A percentile compares a stretch with the other conserved stretches of the same genome.
Evolutionary conservation across 1,140 invertebrate genomes (phyloP).

Genomic region (Leptopilina clavipes): DNA sequence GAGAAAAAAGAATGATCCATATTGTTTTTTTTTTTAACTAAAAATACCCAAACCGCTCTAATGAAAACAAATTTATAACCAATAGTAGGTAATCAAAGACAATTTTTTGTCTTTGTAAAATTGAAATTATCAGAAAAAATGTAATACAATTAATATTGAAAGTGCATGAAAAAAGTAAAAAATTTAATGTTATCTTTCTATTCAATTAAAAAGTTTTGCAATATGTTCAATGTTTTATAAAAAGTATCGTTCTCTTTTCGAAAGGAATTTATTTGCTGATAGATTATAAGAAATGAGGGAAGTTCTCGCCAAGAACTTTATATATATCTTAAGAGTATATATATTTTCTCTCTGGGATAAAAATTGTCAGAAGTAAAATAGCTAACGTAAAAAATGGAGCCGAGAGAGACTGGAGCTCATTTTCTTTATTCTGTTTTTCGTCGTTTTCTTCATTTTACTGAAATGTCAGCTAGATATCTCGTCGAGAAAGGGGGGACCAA

Average conservation of each 20-base stretch:
- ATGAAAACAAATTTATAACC: too few relatives aligned
- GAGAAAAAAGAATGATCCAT: too few relatives aligned
- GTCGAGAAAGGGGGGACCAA: too few relatives aligned
- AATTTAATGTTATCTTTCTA: too few relatives aligned
- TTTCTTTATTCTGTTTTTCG: slow-evolving; percentile 9
- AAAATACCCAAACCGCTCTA: too few relatives aligned
- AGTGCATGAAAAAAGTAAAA: too few relatives aligned
- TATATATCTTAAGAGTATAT: slow-evolving; percentile 39
- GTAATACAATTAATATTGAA: too few relatives aligned
- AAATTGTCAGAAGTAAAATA: slow-evolving; percentile 16
- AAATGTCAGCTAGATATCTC: neutral
- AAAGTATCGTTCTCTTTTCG: neutral
- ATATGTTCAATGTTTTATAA: neutral
- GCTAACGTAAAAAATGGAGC: slow-evolving; percentile 23
- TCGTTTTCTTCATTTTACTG: slow-evolving; percentile 22
- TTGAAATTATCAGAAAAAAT: too few relatives aligned
- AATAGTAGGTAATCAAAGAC: too few relatives aligned
- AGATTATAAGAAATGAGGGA: slow-evolving; percentile 35
- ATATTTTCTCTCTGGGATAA: slow-evolving; percentile 35
- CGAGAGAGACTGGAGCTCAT: slow-evolving; percentile 6
- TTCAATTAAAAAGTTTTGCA: too few relatives aligned
- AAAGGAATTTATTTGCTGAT: slow-evolving; percentile 7
- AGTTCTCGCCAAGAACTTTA: slow-evolving; percentile 42
- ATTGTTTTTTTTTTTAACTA: too few relatives aligned
- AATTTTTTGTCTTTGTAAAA: too few relatives aligned